A percentile compares a stretch with the other conserved stretches of the same genome.
These are phyloP conservation scores for Altica lythri DNA, from an alignment of 2,888 invertebrate species.

Conservation along the genomic window DNA sequence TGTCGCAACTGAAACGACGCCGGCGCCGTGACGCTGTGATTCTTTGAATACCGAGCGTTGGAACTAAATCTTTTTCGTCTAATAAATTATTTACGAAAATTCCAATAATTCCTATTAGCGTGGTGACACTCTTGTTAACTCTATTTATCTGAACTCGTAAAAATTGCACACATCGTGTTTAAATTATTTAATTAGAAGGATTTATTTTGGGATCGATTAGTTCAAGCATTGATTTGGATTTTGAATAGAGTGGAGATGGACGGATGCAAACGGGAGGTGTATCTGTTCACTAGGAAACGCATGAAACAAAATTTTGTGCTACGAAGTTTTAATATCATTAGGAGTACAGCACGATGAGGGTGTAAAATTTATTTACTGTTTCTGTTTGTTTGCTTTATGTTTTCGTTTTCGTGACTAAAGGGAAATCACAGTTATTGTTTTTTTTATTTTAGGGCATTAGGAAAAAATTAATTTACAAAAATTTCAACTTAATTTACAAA, in stretches of 20 bases:
- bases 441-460: no score
- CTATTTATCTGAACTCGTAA: neutral
- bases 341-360: no score
- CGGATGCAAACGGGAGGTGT: neutral
- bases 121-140: neutral
- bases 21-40: slow-evolving; percentile 17
- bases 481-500: no score
- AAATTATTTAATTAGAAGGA: slow-evolving; percentile 3
- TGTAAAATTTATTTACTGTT: no score
- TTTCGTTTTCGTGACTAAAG: no score
- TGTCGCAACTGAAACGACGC: slow-evolving; percentile 36
- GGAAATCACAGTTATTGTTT: no score
- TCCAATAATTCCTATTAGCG: no score
- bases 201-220: slow-evolving; percentile 8
- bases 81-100: slow-evolving; percentile 2
- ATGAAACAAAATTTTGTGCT: neutral
- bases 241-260: neutral
- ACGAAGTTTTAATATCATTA: no score
- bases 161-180: no score
- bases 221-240: slow-evolving; percentile 4
- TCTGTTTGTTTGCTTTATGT: no score
- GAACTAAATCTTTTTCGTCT: neutral
- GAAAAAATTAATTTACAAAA: no score
- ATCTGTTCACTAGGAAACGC: neutral
- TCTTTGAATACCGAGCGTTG: slow-evolving; percentile 26